Evolutionary conservation across 2,888 invertebrate genomes (phyloP).

Genomic region (Diadegma fenestrale): DNA sequence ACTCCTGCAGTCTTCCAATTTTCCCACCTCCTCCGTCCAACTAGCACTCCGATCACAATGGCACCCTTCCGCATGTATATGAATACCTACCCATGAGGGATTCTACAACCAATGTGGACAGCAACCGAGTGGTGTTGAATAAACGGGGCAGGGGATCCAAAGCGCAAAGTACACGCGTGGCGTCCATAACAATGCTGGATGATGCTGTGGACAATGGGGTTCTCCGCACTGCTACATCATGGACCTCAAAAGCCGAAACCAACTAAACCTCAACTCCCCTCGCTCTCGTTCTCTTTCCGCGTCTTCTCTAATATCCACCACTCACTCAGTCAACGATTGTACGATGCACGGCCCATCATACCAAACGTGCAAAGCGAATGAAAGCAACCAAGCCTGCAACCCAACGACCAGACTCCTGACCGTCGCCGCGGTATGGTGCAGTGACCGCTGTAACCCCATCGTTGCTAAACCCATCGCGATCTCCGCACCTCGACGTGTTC

Average conservation of each 20-base stretch:
- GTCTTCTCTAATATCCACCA: slow-evolving; percentile 18
- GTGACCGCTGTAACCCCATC: slow-evolving; percentile 47
- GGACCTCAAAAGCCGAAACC: slow-evolving; percentile 68
- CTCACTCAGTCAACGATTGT: slow-evolving; percentile 48
- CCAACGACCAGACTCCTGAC: slow-evolving; percentile 53
- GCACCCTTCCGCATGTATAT: slow-evolving; percentile 37
- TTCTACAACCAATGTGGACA: slow-evolving; percentile 50
- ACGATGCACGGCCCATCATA: slow-evolving; percentile 51
- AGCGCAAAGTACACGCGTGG: slow-evolving; percentile 63
- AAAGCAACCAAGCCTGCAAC: slow-evolving; percentile 60
- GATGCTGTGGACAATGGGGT: slow-evolving; percentile 73
- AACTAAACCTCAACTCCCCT: slow-evolving; percentile 60
- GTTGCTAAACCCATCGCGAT: slow-evolving; percentile 50
- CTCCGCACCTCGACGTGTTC: slow-evolving; percentile 24
- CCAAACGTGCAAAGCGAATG: slow-evolving; percentile 42
- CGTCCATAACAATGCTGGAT: slow-evolving; percentile 71
- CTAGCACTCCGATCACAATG: slow-evolving; percentile 31
- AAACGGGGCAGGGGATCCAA: slow-evolving; percentile 35
- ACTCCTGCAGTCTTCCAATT: slow-evolving; percentile 43
- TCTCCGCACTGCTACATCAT: slow-evolving; percentile 66
- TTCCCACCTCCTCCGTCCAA: slow-evolving; percentile 49
- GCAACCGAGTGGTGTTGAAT: slow-evolving; percentile 24
- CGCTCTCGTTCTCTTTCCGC: not conserved
- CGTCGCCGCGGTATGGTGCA: slow-evolving; percentile 45
- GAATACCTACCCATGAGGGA: slow-evolving; percentile 46